Evolutionary conservation across 2,888 invertebrate species (phyloP).

Genomic region (Osmoderma eremita): DNA sequence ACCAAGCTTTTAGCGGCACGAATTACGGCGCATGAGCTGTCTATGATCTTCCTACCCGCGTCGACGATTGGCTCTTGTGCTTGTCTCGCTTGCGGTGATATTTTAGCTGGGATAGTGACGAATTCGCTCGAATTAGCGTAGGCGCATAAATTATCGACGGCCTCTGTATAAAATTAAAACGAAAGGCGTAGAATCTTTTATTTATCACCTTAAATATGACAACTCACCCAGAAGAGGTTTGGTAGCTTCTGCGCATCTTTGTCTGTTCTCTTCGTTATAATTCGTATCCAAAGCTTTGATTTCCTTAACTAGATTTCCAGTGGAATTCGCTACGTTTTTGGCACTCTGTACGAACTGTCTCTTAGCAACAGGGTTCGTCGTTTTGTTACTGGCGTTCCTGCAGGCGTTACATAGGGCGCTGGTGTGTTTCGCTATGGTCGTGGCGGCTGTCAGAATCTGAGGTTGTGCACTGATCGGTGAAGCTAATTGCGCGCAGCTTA

Average conservation of each 20-base stretch:
- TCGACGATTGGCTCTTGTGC: slow-evolving; percentile 89
- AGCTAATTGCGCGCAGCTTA: slow-evolving; percentile 83
- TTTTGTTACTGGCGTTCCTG: slow-evolving; percentile 90
- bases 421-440: slow-evolving; percentile 95
- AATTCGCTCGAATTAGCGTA: slow-evolving; percentile 97
- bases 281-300: slow-evolving; percentile 91
- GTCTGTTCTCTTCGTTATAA: slow-evolving; percentile 80
- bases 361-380: slow-evolving; percentile 90
- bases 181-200: not conserved
- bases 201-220: not conserved
- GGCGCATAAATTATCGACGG: slow-evolving; percentile 90
- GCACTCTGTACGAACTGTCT: slow-evolving; percentile 97
- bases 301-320: slow-evolving; percentile 92
- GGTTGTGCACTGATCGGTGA: slow-evolving; percentile 80
- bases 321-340: slow-evolving; percentile 96
- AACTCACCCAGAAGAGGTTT: slow-evolving; percentile 72
- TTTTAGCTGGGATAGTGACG: slow-evolving; percentile 89
- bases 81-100: slow-evolving; percentile 83
- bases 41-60: slow-evolving; percentile 81
- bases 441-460: slow-evolving; percentile 90
- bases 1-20: slow-evolving; percentile 90
- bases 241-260: slow-evolving; percentile 80
- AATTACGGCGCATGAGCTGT: slow-evolving; percentile 91
- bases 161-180: slow-evolving; percentile 65
- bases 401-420: slow-evolving; percentile 96